These are phyloP conservation scores for Cecidostiba fungosa DNA, from an alignment of 2,888 invertebrate genomes.

Conservation along the genomic window DNA sequence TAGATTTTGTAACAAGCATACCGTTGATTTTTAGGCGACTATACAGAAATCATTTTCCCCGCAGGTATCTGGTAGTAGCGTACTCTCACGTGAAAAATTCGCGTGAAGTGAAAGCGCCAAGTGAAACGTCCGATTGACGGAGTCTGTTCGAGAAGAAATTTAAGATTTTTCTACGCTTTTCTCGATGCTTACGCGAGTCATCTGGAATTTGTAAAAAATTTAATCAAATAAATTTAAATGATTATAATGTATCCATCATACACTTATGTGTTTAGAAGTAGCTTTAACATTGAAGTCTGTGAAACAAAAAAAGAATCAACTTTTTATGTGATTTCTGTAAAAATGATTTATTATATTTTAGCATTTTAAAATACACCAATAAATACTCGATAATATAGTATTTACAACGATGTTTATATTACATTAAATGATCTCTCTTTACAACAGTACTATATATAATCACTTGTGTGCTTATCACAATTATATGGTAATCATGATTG, in stretches of 20 bases:
- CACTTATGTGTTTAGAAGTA: too few relatives aligned
- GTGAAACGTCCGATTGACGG: conserved; percentile 35
- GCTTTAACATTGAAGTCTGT: background rate
- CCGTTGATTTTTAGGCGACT: conserved; percentile 30
- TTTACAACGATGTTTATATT: conserved; percentile 52
- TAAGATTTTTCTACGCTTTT: background rate
- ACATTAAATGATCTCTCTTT: conserved; percentile 37
- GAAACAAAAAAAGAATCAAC: background rate
- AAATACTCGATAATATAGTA: conserved; percentile 48
- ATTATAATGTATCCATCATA: too few relatives aligned
- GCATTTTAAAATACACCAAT: conserved; percentile 43
- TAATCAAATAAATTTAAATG: background rate
- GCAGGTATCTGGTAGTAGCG: conserved; percentile 7
- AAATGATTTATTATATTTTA: conserved; percentile 37
- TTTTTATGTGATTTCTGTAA: background rate
- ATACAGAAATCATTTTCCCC: conserved; percentile 27
- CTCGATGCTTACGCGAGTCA: too few relatives aligned
- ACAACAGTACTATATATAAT: conserved; percentile 42
- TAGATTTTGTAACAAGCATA: conserved; percentile 36
- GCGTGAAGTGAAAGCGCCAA: conserved; percentile 46
- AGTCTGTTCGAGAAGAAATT: background rate
- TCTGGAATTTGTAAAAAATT: background rate
- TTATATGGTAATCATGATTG: conserved; percentile 42
- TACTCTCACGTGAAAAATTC: conserved; percentile 52
- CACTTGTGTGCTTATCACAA: conserved; percentile 53